Conservation (phyloP, 2,113 vertebrate genomes). For the Lates calcarifer region DNA sequence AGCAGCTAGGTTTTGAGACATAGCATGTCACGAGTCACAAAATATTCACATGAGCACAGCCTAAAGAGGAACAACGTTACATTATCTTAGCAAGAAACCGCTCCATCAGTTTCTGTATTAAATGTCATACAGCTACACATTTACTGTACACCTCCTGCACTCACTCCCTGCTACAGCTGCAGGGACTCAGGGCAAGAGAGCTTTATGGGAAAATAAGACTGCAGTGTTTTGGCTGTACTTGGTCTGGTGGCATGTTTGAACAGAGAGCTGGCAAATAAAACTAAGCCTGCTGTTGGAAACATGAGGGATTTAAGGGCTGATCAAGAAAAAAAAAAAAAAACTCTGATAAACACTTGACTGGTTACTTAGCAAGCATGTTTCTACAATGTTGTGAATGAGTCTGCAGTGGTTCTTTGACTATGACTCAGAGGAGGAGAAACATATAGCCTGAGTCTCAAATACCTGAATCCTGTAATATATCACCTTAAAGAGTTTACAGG, state of each 20-base stretch:
- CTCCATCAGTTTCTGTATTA: background rate
- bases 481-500: background rate
- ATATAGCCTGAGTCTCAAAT: background rate
- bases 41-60: background rate
- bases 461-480: background rate
- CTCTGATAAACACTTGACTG: background rate
- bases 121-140: background rate
- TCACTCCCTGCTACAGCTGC: slow-evolving; percentile 1
- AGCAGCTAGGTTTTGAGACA: background rate
- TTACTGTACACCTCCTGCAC: background rate
- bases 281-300: slow-evolving; percentile 13
- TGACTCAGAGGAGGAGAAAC: background rate
- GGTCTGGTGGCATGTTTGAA: slow-evolving; percentile 48
- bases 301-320: background rate
- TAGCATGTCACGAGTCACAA: background rate
- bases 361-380: slow-evolving; percentile 22
- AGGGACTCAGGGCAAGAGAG: background rate
- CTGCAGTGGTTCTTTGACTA: background rate
- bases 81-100: background rate
- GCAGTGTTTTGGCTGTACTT: background rate
- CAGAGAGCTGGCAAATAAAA: slow-evolving; percentile 43
- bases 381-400: background rate
- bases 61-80: background rate
- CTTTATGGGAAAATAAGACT: background rate
- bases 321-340: slow-evolving; percentile 1